Percentiles rank a stretch among this genome's conserved stretches.
These are phyloP conservation scores for Halcyon badia DNA, from an alignment of 2,797 vertebrate genomes.

Conservation along the genomic window DNA sequence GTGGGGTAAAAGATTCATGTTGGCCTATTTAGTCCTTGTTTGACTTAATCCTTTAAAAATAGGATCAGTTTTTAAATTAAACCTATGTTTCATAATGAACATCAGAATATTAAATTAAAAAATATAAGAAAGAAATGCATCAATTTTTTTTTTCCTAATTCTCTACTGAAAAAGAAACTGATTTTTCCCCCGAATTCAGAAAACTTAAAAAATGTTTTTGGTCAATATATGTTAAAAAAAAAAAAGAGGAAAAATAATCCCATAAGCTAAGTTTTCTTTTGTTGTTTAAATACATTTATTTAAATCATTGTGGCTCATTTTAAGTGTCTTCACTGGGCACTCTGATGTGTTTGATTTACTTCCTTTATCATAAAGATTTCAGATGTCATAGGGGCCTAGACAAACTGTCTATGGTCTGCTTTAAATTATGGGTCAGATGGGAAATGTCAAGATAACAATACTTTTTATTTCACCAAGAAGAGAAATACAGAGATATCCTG, in stretches of 20 bases:
- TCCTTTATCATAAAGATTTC: neutral
- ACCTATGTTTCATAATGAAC: neutral
- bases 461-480: neutral
- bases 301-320: neutral
- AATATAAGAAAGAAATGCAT: neutral
- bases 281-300: neutral
- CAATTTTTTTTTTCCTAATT: neutral
- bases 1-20: neutral
- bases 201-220: neutral
- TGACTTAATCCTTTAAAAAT: neutral
- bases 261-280: neutral
- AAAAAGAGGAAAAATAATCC: accelerated
- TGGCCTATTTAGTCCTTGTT: neutral
- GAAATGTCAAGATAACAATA: neutral
- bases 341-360: neutral
- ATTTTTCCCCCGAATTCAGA: neutral
- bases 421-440: neutral
- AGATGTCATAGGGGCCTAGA: neutral
- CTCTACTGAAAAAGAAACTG: neutral
- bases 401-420: neutral
- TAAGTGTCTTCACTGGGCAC: neutral
- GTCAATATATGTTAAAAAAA: neutral
- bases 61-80: neutral
- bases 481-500: neutral
- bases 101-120: neutral